Evolutionary conservation across 2,113 vertebrate species (phyloP).

Genomic region (Erpornis zantholeuca): DNA sequence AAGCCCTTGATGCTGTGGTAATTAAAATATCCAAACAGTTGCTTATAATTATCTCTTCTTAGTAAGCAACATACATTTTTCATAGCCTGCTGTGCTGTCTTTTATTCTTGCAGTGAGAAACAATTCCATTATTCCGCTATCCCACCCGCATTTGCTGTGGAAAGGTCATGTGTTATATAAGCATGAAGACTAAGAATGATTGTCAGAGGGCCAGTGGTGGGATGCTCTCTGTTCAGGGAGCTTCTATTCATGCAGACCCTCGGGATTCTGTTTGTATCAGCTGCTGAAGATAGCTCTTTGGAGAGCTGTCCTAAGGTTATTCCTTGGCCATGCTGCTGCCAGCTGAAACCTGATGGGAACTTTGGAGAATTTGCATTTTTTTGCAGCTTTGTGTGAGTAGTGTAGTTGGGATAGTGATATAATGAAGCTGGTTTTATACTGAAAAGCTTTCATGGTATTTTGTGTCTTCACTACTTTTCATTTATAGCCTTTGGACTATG

Average conservation of each 20-base stretch:
- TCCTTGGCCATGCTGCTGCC: background rate
- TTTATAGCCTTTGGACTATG: background rate
- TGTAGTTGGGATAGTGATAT: background rate
- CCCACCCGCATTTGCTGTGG: background rate
- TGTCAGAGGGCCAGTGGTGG: slow-evolving; percentile 16
- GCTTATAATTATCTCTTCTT: slow-evolving; percentile 28
- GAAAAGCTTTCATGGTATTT: background rate
- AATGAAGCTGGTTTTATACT: background rate
- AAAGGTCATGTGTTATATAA: slow-evolving; percentile 33
- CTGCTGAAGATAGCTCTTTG: background rate
- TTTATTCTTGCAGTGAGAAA: slow-evolving; percentile 21
- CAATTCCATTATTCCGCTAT: background rate
- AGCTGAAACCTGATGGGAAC: background rate
- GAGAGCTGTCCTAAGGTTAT: background rate
- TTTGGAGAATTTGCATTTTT: background rate
- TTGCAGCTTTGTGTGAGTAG: background rate
- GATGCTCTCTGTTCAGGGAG: background rate
- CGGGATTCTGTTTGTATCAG: background rate
- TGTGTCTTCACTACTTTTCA: background rate
- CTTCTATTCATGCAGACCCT: background rate
- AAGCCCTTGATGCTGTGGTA: background rate
- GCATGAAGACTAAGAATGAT: background rate
- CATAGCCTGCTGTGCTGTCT: slow-evolving; percentile 19
- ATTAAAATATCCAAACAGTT: slow-evolving; percentile 17
- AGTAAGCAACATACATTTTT: slow-evolving; percentile 11